Percentiles rank a stretch among this genome's conserved stretches.
Conservation (phyloP, 2,888 invertebrate species). For the Ariolimax columbianus region DNA sequence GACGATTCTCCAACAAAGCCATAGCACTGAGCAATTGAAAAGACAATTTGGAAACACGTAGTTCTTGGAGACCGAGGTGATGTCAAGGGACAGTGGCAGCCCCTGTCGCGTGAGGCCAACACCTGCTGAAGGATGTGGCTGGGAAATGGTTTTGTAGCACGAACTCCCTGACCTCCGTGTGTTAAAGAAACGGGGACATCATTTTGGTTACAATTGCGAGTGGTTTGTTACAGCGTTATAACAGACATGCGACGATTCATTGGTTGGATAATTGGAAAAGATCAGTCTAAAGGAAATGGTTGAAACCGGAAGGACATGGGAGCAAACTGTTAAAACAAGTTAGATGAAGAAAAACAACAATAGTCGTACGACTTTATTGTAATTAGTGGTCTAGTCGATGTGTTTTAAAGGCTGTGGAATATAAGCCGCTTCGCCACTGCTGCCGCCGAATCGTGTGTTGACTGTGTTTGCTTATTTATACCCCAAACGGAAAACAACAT, state of each 20-base stretch:
- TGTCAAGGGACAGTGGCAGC: background rate
- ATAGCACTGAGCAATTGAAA: constrained; percentile 20
- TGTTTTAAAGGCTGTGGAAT: too few species aligned
- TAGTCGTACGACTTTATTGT: too few species aligned
- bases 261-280: background rate
- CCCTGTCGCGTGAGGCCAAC: constrained; percentile 18
- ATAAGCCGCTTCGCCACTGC: too few species aligned
- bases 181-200: background rate
- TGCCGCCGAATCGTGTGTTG: too few species aligned
- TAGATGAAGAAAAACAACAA: too few species aligned
- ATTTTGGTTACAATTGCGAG: background rate
- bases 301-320: too few species aligned
- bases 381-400: too few species aligned
- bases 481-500: too few species aligned
- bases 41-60: constrained; percentile 37
- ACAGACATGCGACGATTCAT: background rate
- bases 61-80: background rate
- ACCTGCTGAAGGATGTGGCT: background rate
- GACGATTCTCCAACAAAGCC: background rate
- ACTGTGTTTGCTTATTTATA: too few species aligned
- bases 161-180: constrained; percentile 9
- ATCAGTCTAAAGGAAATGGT: too few species aligned
- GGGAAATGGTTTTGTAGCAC: constrained; percentile 26
- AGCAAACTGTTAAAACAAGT: too few species aligned
- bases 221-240: background rate